These are phyloP conservation scores for Siderastrea radians DNA, from an alignment of 92 coral and sea anemone species.

Conservation along the genomic window DNA sequence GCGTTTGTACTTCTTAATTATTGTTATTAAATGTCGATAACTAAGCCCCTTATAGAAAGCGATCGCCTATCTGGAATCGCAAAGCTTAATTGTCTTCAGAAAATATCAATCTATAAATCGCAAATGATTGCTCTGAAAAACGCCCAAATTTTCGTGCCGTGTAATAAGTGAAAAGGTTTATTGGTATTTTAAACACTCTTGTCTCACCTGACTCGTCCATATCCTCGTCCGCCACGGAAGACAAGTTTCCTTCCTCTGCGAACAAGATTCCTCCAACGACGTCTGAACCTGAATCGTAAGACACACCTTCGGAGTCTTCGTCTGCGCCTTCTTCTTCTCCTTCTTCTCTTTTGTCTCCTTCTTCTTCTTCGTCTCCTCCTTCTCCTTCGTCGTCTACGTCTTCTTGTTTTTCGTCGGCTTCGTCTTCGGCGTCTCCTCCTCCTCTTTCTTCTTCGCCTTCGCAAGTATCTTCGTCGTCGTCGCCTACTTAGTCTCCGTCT, in stretches of 20 bases:
- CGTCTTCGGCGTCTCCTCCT: conserved; percentile 20
- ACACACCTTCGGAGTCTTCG: conserved; percentile 39
- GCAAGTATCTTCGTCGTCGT: neutral
- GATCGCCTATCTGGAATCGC: too few relatives aligned
- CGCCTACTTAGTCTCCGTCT: neutral
- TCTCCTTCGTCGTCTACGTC: conserved; percentile 13
- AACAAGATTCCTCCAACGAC: conserved; percentile 34
- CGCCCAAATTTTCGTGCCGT: neutral
- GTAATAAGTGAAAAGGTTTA: neutral
- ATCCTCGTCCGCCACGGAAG: conserved; percentile 6
- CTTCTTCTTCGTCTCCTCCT: conserved; percentile 27
- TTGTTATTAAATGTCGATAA: too few relatives aligned
- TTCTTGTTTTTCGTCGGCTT: conserved; percentile 8
- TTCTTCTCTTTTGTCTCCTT: conserved; percentile 29
- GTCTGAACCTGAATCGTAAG: neutral
- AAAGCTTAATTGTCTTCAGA: too few relatives aligned
- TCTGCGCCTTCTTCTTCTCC: conserved; percentile 3
- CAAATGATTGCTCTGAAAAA: too few relatives aligned
- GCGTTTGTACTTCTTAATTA: too few relatives aligned
- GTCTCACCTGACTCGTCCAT: conserved; percentile 30
- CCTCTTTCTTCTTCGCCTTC: conserved; percentile 12
- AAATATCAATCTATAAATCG: too few relatives aligned
- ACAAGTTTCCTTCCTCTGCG: conserved; percentile 1
- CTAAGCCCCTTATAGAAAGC: too few relatives aligned
- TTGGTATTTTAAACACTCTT: neutral